Evolutionary conservation across 2,888 invertebrate species (phyloP), one percentile per base, ranked within the genome.

Genomic region (Andrena flavipes): DNA sequence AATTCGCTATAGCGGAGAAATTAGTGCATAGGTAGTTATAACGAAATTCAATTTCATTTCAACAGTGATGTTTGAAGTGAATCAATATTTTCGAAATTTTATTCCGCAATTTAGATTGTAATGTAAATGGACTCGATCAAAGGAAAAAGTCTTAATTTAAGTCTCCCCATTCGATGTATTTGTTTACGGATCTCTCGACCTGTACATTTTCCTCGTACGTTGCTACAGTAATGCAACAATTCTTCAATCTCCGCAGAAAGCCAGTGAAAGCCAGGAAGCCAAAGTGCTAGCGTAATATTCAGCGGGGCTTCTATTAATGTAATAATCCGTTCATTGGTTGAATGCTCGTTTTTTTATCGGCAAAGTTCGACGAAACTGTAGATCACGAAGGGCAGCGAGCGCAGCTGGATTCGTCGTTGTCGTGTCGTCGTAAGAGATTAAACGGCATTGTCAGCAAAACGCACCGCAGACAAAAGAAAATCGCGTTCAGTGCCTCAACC

Each of bases 391-490:
- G 60, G 42, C 48, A 60, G 56, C 51, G 60, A 48, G 69, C 42
- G 64, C 54, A 8, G 49, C 62, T 33, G 23, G 62, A 59, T 60
- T 76, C 70, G 49, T 72, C 78, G 65, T 63, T 42, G 79, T 68
- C 70, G 73, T 33, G 73, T 35, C 80, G 70, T 76, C 75, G 79
- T 73, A 20, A 63, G 78, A 78, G 87, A 87, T 88, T 87, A 86
- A 89, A 80, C 82, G 82, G 79, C 70, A 87, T 87, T 86, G 87
- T 89, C 80, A 80, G 59, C 48, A 71, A 84, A 88, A 85, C 86
- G 83, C 71, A 73, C 76, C 70, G 75, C 81, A 78, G 88, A 89
- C 88, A 89, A 90, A 89, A 86, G 87, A 89, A 88, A 86, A 86
- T 89, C 83, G 84, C 76, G 71, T 82, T 72, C 70, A 29, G 64